Evolutionary conservation across 2,888 invertebrate species (phyloP).

Genomic region (Brachyptera risi): DNA sequence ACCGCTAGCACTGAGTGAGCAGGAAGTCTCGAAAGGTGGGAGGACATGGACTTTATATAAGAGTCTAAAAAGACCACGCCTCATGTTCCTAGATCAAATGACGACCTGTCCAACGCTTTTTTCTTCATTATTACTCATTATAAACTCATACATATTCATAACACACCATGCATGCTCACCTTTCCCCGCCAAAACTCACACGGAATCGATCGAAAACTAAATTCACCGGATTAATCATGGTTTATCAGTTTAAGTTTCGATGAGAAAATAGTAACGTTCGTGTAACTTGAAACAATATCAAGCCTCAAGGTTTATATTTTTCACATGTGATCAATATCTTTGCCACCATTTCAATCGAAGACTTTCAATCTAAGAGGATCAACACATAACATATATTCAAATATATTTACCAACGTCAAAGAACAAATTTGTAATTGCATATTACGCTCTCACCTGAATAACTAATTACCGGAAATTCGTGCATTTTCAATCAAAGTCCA

Average conservation of each 20-base stretch:
- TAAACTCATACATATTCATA: constrained; percentile 19
- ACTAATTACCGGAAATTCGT: too few relatives aligned
- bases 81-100: constrained; percentile 7
- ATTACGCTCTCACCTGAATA: too few relatives aligned
- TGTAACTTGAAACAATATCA: neutral
- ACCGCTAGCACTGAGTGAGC: constrained; percentile 5
- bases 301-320: neutral
- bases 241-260: constrained; percentile 14
- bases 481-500: too few relatives aligned
- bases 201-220: constrained; percentile 13
- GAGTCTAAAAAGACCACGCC: neutral
- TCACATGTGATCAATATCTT: neutral
- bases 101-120: constrained; percentile 9
- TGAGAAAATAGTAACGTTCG: constrained; percentile 1
- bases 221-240: neutral
- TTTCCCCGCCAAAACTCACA: constrained; percentile 16
- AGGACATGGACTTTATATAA: neutral
- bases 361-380: too few relatives aligned
- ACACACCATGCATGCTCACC: too few relatives aligned
- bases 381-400: too few relatives aligned
- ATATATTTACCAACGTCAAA: too few relatives aligned
- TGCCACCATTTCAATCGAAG: too few relatives aligned
- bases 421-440: too few relatives aligned
- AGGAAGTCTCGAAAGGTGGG: constrained; percentile 16
- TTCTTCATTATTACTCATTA: constrained; percentile 1